Percentiles rank a stretch among this genome's conserved stretches.
These are phyloP conservation scores for Aphelenchoides avenae DNA, from an alignment of 1,140 invertebrate species.

Conservation along the genomic window DNA sequence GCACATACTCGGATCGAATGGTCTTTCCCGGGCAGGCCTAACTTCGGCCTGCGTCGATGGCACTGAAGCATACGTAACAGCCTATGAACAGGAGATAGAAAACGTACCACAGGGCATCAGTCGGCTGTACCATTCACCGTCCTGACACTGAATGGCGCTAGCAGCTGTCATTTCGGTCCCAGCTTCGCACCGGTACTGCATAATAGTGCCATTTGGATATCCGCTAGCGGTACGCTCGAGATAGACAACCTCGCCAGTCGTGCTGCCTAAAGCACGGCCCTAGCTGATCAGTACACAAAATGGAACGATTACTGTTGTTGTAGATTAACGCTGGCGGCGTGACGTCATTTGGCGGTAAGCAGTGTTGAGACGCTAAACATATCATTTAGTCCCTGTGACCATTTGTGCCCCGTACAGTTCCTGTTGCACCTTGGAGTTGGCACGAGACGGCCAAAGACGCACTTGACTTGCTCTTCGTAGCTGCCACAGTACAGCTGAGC, in stretches of 20 bases:
- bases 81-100: too few relatives aligned
- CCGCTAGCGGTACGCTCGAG: conserved; percentile 4
- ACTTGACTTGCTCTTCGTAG: conserved; percentile 6
- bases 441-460: conserved; percentile 30
- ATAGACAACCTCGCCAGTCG: conserved; percentile 6
- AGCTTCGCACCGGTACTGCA: conserved; percentile 30
- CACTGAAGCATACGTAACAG: too few relatives aligned
- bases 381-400: too few relatives aligned
- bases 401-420: too few relatives aligned
- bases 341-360: conserved; percentile 11
- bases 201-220: conserved; percentile 42
- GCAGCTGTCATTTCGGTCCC: conserved; percentile 1
- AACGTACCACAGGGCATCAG: conserved; percentile 23
- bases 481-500: conserved; percentile 17
- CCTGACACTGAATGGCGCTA: conserved; percentile 27
- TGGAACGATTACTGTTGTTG: conserved; percentile 8
- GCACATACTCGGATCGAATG: conserved; percentile 8
- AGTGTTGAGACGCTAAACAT: conserved; percentile 9
- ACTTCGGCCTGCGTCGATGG: too few relatives aligned
- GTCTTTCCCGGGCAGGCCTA: too few relatives aligned
- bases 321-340: neutral
- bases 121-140: conserved; percentile 34
- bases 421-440: conserved; percentile 12
- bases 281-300: neutral
- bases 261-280: conserved; percentile 7